phyloP scores from a whole-genome alignment of 2,113 vertebrate genomes.

The Pitta sordida region DNA sequence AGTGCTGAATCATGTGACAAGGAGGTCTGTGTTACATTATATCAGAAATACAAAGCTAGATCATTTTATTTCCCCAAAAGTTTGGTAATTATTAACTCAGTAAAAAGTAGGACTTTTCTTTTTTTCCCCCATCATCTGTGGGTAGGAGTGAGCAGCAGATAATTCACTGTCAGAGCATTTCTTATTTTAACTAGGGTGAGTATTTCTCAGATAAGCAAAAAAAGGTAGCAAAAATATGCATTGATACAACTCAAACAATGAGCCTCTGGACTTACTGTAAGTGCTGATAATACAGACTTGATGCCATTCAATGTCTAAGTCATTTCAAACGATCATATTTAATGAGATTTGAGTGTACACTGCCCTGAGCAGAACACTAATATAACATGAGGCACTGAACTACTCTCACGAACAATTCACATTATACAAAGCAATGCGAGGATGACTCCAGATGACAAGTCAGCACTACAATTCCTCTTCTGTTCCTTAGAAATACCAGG shows the following conservation, averaged over 20 bases:
- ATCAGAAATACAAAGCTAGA: conserved; percentile 29
- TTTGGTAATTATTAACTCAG: conserved; percentile 51
- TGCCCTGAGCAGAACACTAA: conserved; percentile 57
- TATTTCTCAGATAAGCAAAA: conserved; percentile 51
- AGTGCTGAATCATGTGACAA: neutral
- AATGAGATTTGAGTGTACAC: conserved; percentile 58
- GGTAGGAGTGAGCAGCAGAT: conserved; percentile 31
- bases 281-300: conserved; percentile 36
- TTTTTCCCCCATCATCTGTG: conserved; percentile 19
- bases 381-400: conserved; percentile 7
- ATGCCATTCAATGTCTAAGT: conserved; percentile 56
- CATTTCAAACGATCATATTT: conserved; percentile 58
- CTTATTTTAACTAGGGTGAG: conserved; percentile 53
- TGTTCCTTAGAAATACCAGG: neutral
- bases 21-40: neutral
- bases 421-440: conserved; percentile 4
- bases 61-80: conserved; percentile 6
- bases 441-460: conserved; percentile 45
- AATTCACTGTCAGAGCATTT: conserved; percentile 56
- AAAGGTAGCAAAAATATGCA: conserved; percentile 47
- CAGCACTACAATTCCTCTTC: conserved; percentile 7
- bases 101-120: neutral
- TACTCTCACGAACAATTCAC: conserved; percentile 27
- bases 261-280: conserved; percentile 48
- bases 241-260: conserved; percentile 45